A percentile compares a stretch with the other conserved stretches of the same genome.
phyloP scores from a whole-genome alignment of 2,797 vertebrate species.

The Myiotriccus ornatus region DNA sequence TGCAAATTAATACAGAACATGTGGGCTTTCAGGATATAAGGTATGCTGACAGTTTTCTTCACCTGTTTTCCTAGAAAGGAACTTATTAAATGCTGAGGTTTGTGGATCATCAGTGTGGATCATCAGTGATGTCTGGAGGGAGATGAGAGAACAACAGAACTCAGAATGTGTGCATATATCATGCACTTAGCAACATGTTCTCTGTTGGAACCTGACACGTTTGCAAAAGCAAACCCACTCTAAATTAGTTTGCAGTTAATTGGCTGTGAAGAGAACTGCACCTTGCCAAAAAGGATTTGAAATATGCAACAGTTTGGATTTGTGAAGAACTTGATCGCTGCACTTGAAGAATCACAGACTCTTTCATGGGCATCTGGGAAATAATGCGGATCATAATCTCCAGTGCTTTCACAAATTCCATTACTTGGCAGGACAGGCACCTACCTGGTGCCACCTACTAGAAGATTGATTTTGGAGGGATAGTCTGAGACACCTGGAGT shows the following conservation, averaged over 20 bases:
- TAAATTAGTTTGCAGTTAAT: slow-evolving; percentile 62
- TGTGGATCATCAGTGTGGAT: slow-evolving; percentile 5
- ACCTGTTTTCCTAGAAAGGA: background rate
- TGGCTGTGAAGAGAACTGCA: slow-evolving; percentile 46
- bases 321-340: background rate
- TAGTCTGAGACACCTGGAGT: background rate
- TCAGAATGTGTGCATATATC: background rate
- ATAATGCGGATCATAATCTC: slow-evolving; percentile 22
- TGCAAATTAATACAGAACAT: background rate
- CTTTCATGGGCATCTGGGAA: slow-evolving; percentile 22
- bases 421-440: background rate
- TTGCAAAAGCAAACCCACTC: slow-evolving; percentile 43
- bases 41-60: background rate
- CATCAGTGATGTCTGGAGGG: background rate
- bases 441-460: background rate
- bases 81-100: background rate
- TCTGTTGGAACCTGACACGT: slow-evolving; percentile 44
- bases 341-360: background rate
- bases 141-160: background rate
- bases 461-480: background rate
- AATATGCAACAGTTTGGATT: slow-evolving; percentile 36
- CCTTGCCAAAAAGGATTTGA: slow-evolving; percentile 59
- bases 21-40: background rate
- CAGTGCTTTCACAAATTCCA: background rate
- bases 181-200: slow-evolving; percentile 23